Conservation (phyloP, 2,113 vertebrate genomes). For the Acrocephalus kingi region DNA sequence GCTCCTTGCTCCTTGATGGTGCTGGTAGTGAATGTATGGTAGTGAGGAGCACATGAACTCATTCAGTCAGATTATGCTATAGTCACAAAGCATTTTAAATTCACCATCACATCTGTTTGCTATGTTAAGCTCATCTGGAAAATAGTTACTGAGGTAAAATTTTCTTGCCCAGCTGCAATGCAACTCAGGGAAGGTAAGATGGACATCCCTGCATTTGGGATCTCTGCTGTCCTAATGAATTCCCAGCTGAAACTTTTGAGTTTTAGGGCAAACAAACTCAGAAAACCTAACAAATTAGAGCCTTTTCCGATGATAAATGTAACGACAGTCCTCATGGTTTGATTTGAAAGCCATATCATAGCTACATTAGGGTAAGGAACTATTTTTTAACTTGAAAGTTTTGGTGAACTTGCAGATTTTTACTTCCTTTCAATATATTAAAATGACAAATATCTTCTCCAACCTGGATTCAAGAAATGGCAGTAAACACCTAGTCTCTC, state of each 20-base stretch:
- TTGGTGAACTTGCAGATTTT: background rate
- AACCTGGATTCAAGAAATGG: constrained; percentile 13
- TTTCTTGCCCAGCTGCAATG: background rate
- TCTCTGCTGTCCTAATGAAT: background rate
- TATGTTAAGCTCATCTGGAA: background rate
- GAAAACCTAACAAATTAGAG: background rate
- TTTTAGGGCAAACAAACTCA: background rate
- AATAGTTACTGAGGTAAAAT: background rate
- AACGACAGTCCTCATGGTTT: background rate
- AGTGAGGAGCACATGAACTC: background rate
- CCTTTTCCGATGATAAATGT: background rate
- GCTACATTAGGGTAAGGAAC: background rate
- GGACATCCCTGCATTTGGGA: background rate
- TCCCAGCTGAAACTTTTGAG: background rate
- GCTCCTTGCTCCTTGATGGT: background rate
- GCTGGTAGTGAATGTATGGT: background rate
- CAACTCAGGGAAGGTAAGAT: background rate
- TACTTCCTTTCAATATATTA: background rate
- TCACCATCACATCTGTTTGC: background rate
- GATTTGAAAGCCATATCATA: background rate
- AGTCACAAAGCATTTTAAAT: background rate
- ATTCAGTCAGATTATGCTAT: background rate
- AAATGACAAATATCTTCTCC: background rate
- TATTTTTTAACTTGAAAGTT: background rate
- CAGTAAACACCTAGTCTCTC: constrained; percentile 48